Conservation (phyloP, 1,140 invertebrate genomes). For the Ceratina japonica region DNA sequence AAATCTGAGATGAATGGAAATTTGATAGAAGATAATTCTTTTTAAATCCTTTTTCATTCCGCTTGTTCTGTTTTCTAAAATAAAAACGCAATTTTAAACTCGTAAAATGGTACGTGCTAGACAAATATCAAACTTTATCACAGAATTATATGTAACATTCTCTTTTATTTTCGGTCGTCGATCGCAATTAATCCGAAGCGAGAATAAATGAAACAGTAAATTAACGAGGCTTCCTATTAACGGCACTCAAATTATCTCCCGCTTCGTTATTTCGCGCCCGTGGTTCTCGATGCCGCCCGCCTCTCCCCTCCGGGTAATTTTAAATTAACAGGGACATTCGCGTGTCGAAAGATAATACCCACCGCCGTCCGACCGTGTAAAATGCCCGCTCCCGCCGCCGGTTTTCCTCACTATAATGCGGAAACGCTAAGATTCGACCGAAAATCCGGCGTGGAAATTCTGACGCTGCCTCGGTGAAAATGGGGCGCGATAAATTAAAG, state of each 20-base stretch:
- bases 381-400: not conserved
- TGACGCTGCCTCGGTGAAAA: slow-evolving; percentile 12
- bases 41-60: too few relatives aligned
- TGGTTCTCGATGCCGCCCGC: slow-evolving; percentile 2
- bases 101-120: too few relatives aligned
- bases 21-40: too few relatives aligned
- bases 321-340: slow-evolving; percentile 34
- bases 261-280: slow-evolving; percentile 30
- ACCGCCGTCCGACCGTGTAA: slow-evolving; percentile 9
- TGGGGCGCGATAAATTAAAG: slow-evolving; percentile 30
- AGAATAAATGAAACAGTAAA: slow-evolving; percentile 31
- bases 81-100: too few relatives aligned
- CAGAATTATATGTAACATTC: not conserved
- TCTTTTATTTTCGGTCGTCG: not conserved
- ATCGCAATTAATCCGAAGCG: not conserved
- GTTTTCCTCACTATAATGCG: not conserved
- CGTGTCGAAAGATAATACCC: slow-evolving; percentile 32
- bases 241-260: slow-evolving; percentile 4
- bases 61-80: too few relatives aligned
- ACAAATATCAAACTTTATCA: not conserved
- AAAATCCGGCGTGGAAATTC: slow-evolving; percentile 46
- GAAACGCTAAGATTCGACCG: slow-evolving; percentile 31
- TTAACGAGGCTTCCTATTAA: slow-evolving; percentile 29
- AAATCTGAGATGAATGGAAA: too few relatives aligned
- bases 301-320: slow-evolving; percentile 17